A percentile compares a stretch with the other conserved stretches of the same genome.
Evolutionary conservation across 2,888 invertebrate genomes (phyloP).

Genomic region (Ctena decussata): DNA sequence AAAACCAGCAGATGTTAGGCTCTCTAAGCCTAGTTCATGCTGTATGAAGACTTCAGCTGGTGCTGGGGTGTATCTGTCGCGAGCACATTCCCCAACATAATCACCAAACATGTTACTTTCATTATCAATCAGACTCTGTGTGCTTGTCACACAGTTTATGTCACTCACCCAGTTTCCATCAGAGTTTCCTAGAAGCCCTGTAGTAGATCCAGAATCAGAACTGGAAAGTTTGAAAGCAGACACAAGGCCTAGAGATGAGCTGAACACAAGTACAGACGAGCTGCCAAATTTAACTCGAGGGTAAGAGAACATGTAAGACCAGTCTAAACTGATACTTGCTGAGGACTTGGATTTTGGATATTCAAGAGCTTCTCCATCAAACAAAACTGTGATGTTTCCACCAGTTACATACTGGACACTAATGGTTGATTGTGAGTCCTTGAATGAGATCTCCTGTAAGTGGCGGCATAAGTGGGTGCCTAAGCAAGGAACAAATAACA

Average conservation of each 20-base stretch:
- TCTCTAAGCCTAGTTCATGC: conserved; percentile 42
- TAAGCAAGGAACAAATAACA: conserved; percentile 69
- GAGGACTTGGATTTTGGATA: conserved; percentile 39
- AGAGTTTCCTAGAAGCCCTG: conserved; percentile 70
- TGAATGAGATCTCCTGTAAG: conserved; percentile 62
- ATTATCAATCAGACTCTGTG: conserved; percentile 12
- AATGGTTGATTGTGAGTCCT: conserved; percentile 29
- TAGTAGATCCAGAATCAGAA: conserved; percentile 40
- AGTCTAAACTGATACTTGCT: conserved; percentile 45
- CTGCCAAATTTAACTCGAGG: conserved; percentile 62
- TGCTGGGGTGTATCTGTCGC: conserved; percentile 31
- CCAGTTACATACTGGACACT: conserved; percentile 45
- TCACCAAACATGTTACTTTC: conserved; percentile 46
- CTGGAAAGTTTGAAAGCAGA: conserved; percentile 51
- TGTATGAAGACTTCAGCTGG: conserved; percentile 32
- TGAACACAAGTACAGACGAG: conserved; percentile 59
- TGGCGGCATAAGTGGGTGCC: conserved; percentile 62
- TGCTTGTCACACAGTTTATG: conserved; percentile 49
- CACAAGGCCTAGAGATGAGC: conserved; percentile 61
- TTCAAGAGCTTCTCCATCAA: conserved; percentile 25
- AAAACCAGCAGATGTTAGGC: conserved; percentile 67
- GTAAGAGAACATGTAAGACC: conserved; percentile 52
- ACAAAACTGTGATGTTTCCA: conserved; percentile 28
- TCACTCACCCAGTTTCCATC: conserved; percentile 72
- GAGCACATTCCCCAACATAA: conserved; percentile 56